These are phyloP conservation scores for Chymomyza amoena DNA, from an alignment of 2,888 invertebrate species.

Conservation along the genomic window DNA sequence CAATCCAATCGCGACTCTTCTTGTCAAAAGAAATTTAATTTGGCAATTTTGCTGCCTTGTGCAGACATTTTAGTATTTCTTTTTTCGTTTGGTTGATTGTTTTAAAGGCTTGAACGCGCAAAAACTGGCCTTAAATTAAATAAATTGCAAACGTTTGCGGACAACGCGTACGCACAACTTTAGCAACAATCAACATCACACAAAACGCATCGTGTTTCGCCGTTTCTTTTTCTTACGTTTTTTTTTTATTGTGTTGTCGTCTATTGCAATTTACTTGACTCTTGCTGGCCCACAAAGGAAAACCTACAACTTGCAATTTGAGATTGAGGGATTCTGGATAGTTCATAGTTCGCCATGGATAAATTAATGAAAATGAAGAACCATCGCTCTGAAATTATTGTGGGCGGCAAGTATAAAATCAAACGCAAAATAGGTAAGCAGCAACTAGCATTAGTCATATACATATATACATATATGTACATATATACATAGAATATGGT, in stretches of 20 bases:
- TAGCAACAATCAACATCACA: background rate
- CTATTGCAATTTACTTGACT: background rate
- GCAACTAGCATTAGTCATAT: background rate
- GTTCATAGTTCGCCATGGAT: slow-evolving; percentile 49
- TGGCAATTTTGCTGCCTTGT: slow-evolving; percentile 2
- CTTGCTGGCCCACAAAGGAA: background rate
- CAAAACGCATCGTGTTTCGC: background rate
- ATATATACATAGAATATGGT: background rate
- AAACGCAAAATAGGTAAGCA: slow-evolving; percentile 92
- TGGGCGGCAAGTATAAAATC: slow-evolving; percentile 94
- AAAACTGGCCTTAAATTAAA: background rate
- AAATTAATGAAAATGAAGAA: slow-evolving; percentile 69
- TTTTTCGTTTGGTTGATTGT: background rate
- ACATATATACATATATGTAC: background rate
- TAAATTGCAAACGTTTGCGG: background rate
- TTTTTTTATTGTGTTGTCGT: background rate
- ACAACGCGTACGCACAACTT: background rate
- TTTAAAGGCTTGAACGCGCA: background rate
- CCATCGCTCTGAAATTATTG: slow-evolving; percentile 83
- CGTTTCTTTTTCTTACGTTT: background rate
- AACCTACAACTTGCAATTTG: background rate
- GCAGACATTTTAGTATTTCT: slow-evolving; percentile 1
- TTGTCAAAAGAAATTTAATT: slow-evolving; percentile 27
- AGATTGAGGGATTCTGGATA: background rate
- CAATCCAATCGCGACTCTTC: slow-evolving; percentile 24